Conservation (phyloP, 2,888 invertebrate species). For the Byasa hedistus region DNA sequence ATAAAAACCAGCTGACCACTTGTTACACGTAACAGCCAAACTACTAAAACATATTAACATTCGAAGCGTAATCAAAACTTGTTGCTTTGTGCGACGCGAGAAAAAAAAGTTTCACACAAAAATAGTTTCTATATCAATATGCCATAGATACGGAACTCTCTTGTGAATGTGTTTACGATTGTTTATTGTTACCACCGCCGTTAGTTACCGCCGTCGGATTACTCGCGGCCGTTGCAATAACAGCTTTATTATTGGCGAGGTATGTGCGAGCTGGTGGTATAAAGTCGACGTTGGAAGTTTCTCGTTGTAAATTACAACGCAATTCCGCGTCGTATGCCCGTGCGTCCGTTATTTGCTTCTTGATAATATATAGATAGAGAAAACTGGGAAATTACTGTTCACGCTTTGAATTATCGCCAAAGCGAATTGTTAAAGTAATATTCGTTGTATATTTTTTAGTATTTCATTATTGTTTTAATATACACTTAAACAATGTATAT, state of each 20-base stretch:
- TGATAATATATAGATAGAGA: too few relatives aligned
- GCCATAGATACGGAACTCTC: not conserved
- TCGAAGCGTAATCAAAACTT: slow-evolving; percentile 14
- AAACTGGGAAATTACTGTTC: too few relatives aligned
- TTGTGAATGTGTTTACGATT: not conserved
- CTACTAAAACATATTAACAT: slow-evolving; percentile 10
- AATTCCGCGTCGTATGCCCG: not conserved
- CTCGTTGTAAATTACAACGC: not conserved
- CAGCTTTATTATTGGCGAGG: slow-evolving; percentile 6
- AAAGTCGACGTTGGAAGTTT: not conserved
- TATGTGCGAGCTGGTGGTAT: not conserved
- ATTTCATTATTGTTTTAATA: too few relatives aligned
- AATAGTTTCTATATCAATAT: not conserved
- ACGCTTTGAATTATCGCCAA: too few relatives aligned
- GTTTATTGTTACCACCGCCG: slow-evolving; percentile 10
- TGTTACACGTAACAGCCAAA: not conserved
- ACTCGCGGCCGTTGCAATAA: slow-evolving; percentile 2
- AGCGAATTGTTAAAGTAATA: too few relatives aligned
- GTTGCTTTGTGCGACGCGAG: slow-evolving; percentile 7
- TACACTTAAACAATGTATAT: too few relatives aligned
- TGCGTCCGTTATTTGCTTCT: too few relatives aligned
- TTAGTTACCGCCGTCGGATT: slow-evolving; percentile 13
- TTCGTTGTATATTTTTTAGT: too few relatives aligned
- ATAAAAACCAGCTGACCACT: not conserved
- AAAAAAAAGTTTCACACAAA: slow-evolving; percentile 1